These are phyloP conservation scores for Metacarcinus magister DNA, from an alignment of 2,888 invertebrate species.

Conservation along the genomic window DNA sequence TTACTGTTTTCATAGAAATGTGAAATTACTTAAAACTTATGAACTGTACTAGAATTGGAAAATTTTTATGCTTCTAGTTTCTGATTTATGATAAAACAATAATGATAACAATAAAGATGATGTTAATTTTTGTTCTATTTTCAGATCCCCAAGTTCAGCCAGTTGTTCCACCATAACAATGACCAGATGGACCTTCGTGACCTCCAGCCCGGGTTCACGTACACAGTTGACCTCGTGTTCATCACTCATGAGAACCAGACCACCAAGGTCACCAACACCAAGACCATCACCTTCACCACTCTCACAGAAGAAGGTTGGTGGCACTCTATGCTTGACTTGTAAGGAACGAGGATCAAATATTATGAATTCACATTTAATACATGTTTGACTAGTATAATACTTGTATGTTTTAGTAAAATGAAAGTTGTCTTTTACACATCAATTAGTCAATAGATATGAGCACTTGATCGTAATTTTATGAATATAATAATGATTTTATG, in stretches of 20 bases:
- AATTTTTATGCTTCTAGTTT: too few species aligned
- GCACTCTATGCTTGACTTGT: not conserved
- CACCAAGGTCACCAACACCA: constrained; percentile 91
- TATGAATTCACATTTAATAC: not conserved
- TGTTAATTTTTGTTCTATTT: not conserved
- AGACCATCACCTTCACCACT: constrained; percentile 90
- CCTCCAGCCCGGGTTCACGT: constrained; percentile 90
- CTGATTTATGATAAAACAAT: not conserved
- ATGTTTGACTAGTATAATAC: not conserved
- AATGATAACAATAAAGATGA: not conserved
- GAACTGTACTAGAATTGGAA: not conserved
- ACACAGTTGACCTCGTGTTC: constrained; percentile 93
- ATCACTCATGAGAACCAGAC: constrained; percentile 91
- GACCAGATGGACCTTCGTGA: constrained; percentile 91
- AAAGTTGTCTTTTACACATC: not conserved
- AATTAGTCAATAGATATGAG: not conserved
- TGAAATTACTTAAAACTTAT: not conserved
- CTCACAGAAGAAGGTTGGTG: constrained; percentile 89
- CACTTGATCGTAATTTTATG: not conserved
- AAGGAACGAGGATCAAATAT: not conserved
- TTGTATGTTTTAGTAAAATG: not conserved
- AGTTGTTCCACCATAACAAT: constrained; percentile 92
- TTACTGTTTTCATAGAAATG: not conserved
- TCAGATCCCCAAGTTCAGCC: constrained; percentile 91
- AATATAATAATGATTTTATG: not conserved